Base-by-base conservation (phyloP, 2,113 vertebrate genomes). In the Egretta garzetta region DNA sequence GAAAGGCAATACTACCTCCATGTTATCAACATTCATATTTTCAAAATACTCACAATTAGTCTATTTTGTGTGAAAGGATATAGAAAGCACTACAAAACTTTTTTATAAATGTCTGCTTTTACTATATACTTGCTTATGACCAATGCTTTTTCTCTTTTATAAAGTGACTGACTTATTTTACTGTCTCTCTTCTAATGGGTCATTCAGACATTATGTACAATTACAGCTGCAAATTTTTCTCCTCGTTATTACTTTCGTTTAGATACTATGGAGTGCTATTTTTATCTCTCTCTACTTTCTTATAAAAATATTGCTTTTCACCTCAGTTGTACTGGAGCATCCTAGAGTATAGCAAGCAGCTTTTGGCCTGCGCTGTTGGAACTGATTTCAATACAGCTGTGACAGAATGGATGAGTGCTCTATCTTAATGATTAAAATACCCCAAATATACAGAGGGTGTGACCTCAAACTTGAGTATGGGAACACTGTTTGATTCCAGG, bases 11-110 rank as follows among this genome's bases (percentile, higher is more conserved):
- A 63, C 26, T 52, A 74, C 67, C 60, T 50, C 86, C 14, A 2
- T 56, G 13, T 87, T 79, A 83, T 77, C 93, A 85, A 56, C 66
- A 49, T 41, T 59, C 32, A 56, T 94, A 45, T 97, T 96, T 96
- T 68, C 50, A 71, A 90, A 97, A 95, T 87, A 90, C 26, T 86
- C 71, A 41, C 4, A 1, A 28, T 88, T 68, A 49, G 35, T 62
- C 35, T 77, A 15, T 37, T 74, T 56, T 64, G 5, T 70, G 23
- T 75, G 86, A 95, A 90, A 81, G 49, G 67, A 24, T 82, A 67
- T 18, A 59, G 55, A 72, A 76, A 50, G 20, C 75, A 73, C 84
- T 53, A 49, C 71, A 86, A 74, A 79, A 1, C 3, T 55, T 82
- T 66, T 73, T 86, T 39, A 10, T 80, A 88, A 19, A 50, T 81